phyloP scores from a whole-genome alignment of 2,888 invertebrate genomes.

The Melanotus villosus region DNA sequence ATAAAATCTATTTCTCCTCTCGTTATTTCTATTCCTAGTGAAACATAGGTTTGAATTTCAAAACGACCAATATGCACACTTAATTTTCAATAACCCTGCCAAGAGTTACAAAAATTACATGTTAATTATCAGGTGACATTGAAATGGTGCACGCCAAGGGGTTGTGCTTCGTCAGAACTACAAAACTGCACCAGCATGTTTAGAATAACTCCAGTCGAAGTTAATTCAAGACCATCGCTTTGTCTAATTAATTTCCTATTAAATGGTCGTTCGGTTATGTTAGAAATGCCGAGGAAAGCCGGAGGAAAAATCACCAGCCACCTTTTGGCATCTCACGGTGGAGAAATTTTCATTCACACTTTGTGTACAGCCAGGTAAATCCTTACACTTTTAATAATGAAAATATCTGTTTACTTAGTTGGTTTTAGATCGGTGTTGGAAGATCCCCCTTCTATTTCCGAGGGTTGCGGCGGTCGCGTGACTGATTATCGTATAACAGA shows the following conservation, averaged over 20 bases:
- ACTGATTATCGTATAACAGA: conserved; percentile 92
- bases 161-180: conserved; percentile 83
- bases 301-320: conserved; percentile 93
- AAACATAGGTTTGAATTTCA: too few relatives aligned
- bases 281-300: conserved; percentile 90
- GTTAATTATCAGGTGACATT: conserved; percentile 86
- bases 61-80: too few relatives aligned
- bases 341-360: conserved; percentile 96
- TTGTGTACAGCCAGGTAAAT: conserved; percentile 79
- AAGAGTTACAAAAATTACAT: too few relatives aligned
- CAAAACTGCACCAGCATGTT: conserved; percentile 89
- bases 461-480: conserved; percentile 94
- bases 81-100: too few relatives aligned
- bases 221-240: conserved; percentile 96
- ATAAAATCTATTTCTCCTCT: too few relatives aligned
- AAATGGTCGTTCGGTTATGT: conserved; percentile 91
- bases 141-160: conserved; percentile 98
- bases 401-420: background rate
- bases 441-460: conserved; percentile 95
- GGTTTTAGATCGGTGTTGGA: conserved; percentile 84
- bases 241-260: conserved; percentile 98
- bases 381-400: too few relatives aligned
- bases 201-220: conserved; percentile 95
- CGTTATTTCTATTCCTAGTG: too few relatives aligned
- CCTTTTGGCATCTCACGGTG: conserved; percentile 93